Conservation (phyloP, 23 tunicate species). For the Botrylloides violaceus region DNA sequence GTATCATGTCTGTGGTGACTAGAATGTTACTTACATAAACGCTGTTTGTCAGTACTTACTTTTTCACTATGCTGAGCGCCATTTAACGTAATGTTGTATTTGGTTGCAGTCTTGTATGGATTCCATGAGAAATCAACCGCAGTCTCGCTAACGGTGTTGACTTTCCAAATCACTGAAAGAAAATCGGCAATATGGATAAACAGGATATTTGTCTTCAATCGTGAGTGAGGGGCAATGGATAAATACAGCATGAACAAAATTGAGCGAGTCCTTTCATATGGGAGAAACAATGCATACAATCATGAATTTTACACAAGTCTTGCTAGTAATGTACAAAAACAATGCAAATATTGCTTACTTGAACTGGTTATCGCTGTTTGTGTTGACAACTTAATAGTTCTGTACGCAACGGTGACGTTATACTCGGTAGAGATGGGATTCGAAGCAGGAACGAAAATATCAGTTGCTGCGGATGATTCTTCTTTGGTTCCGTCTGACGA, state of each 20-base stretch:
- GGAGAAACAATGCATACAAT: too few relatives aligned
- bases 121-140: constrained; percentile 1
- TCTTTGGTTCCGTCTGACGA: not conserved
- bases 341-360: too few relatives aligned
- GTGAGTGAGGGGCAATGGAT: too few relatives aligned
- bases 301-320: too few relatives aligned
- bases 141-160: not conserved
- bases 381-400: constrained; percentile 3
- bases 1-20: not conserved
- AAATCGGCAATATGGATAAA: too few relatives aligned
- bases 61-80: not conserved
- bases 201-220: too few relatives aligned
- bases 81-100: not conserved
- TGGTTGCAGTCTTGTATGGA: constrained; percentile 13
- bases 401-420: constrained; percentile 16
- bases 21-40: not conserved
- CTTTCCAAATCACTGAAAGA: constrained; percentile 12
- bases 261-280: too few relatives aligned
- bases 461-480: not conserved
- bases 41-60: not conserved
- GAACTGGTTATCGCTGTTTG: not conserved
- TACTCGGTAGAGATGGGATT: not conserved
- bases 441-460: not conserved
- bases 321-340: too few relatives aligned
- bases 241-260: too few relatives aligned